Base-by-base conservation (phyloP, 2,797 vertebrate genomes). In the Loris lydekkerianus region DNA sequence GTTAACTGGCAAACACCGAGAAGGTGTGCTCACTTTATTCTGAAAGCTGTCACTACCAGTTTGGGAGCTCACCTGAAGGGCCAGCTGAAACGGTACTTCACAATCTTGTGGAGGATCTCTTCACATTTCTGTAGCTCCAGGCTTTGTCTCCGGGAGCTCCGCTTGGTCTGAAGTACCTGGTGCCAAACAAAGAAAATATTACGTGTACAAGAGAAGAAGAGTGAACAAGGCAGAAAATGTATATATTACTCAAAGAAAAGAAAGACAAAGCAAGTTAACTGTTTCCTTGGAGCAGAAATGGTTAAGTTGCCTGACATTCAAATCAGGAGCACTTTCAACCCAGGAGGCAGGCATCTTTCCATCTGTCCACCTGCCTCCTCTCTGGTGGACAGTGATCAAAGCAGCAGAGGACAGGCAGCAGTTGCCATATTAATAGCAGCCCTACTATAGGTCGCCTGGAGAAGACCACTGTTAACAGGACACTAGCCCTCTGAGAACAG, bases 21-120 rank as follows among this genome's bases (percentile, higher is more conserved):
- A 2, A 18, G 14, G 15, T 37, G 25, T 23, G 29, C 18, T 37
- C 72, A 17, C 46, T 60, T 9, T 20, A n/a, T 40, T 11, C 67
- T 13, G 34, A 46, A 58, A 63, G 49, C 10, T 23, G 23, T 8
- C 25, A 13, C 84, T 13, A 63, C 37, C 10, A 17, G 49, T 13
- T 5, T 60, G 67, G 49, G 31, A 11, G 27, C 98, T 98, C 98
- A 99, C 99, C 99, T 99, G 98, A 99, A 99, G 49, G 99, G 99
- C 99, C 99, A 99, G 97, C 99, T 99, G 98, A 99, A 99, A 92
- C 99, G 99, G 97, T 99, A 99, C 94, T 99, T 99, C n/a, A 99
- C 97, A 67, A 99, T 98, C 96, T 99, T 99, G 97, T 98, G 98
- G 56, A 99, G 98, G 96, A 99, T 99, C 86, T 99, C 99, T 96